Conservation (phyloP, 2,797 vertebrate genomes). For the Meda fulgida region DNA sequence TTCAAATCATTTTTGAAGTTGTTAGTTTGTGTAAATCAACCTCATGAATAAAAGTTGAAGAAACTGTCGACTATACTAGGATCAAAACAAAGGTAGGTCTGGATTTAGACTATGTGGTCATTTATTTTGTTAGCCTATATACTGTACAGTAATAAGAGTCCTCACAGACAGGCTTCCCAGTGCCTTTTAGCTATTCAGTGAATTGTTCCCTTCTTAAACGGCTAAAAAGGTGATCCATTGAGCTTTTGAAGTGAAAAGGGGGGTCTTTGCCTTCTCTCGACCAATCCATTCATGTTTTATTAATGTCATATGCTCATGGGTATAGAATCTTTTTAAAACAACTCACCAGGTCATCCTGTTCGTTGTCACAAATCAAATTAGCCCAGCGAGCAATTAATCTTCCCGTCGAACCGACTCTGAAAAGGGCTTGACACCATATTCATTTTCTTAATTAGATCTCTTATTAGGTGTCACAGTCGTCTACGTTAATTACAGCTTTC, state of each 20-base stretch:
- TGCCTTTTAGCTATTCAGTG: not conserved
- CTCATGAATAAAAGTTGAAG: not conserved
- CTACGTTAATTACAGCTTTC: slow-evolving; percentile 77
- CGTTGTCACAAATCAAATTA: slow-evolving; percentile 85
- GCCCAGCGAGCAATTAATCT: slow-evolving; percentile 82
- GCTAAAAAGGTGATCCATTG: slow-evolving; percentile 18
- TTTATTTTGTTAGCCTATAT: not conserved
- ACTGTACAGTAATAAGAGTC: slow-evolving; percentile 1
- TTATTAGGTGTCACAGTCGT: slow-evolving; percentile 80
- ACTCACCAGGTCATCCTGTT: slow-evolving; percentile 79
- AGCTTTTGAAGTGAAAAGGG: not conserved
- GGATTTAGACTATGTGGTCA: not conserved
- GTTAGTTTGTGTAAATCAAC: not conserved
- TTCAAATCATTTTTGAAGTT: not conserved
- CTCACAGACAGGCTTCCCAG: not conserved
- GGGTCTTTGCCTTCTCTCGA: slow-evolving; percentile 53
- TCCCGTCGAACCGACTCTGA: slow-evolving; percentile 71
- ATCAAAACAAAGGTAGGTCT: slow-evolving; percentile 17
- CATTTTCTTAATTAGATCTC: slow-evolving; percentile 84
- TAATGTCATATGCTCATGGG: slow-evolving; percentile 77
- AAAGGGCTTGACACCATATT: slow-evolving; percentile 82
- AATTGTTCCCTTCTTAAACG: slow-evolving; percentile 11
- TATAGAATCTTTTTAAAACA: slow-evolving; percentile 71
- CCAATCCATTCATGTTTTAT: slow-evolving; percentile 77
- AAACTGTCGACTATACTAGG: not conserved